Evolutionary conservation across 2,113 vertebrate species (phyloP), one percentile per base, ranked within the genome.

Genomic region (human): DNA sequence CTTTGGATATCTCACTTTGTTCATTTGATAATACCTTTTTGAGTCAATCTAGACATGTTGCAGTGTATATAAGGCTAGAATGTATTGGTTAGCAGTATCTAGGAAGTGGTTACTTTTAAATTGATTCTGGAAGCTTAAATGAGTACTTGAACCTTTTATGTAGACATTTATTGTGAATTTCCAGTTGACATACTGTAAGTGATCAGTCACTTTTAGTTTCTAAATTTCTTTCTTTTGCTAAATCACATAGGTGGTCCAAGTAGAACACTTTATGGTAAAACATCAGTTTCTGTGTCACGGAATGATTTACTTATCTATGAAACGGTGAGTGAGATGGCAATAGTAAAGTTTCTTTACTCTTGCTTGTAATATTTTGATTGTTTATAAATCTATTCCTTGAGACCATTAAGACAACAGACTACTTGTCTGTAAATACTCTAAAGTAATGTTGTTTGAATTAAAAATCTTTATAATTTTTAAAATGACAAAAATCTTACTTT

Each of bases 141-240:
- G 45, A 86, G n/a, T 91, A 82, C 22, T 45, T 93, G n/a, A 95
- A 70, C 35, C 35, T 94, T 96, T 96, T 89, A 59, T 88, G 32
- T 55, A 55, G 32, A 84, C 32, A 72, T 96, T 95, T 92, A 59
- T 75, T 85, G 27, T 73, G 83, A 89, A 89, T 96, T 95, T 96
- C 85, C 35, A 95, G 50, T 94, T 91, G 78, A 64, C 13, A 50
- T 80, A 94, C 35, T 91, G 30, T 82, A 92, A 89, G 38, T 20
- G 14, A 94, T 89, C 68, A 66, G 66, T 78, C 76, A 87, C 52
- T 80, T 94, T 73, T 45, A 81, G 40, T 64, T 95, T 96, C 84
- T 93, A 81, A 91, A 82, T 92, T 43, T 95, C 27, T 93, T 78
- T 90, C 30, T 96, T 94, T 88, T 89, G 81, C 40, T 92, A 89